Conservation (phyloP, 2,888 invertebrate genomes). For the Drosophila incognita region DNA sequence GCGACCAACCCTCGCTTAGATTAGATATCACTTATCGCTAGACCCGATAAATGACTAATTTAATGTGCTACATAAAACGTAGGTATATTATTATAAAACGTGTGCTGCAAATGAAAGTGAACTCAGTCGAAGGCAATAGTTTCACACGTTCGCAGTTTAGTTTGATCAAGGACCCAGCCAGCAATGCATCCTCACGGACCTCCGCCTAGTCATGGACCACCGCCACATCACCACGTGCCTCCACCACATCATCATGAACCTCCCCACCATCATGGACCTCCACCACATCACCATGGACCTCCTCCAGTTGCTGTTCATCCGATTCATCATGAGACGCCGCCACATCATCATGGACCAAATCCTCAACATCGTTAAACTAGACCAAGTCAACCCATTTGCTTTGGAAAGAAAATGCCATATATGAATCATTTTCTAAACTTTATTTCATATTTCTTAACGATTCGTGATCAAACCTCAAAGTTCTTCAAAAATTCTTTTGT, state of each 20-base stretch:
- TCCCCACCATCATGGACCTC: conserved; percentile 32
- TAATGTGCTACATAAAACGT: too few relatives aligned
- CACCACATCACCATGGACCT: conserved; percentile 26
- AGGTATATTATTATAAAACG: conserved; percentile 40
- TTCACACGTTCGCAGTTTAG: conserved; percentile 16
- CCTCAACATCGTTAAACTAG: conserved; percentile 34
- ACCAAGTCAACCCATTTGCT: neutral
- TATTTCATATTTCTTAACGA: neutral
- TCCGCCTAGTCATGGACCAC: conserved; percentile 15
- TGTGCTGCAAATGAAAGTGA: neutral
- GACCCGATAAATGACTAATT: conserved; percentile 13
- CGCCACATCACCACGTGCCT: conserved; percentile 34
- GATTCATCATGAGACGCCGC: neutral
- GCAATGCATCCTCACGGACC: conserved; percentile 42
- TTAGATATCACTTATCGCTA: conserved; percentile 50
- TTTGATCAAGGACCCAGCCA: neutral
- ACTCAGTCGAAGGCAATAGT: conserved; percentile 33
- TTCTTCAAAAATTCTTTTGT: neutral
- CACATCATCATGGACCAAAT: conserved; percentile 11
- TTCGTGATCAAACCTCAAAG: neutral
- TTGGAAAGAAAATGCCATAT: neutral
- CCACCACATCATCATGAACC: conserved; percentile 40
- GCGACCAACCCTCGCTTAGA: conserved; percentile 23
- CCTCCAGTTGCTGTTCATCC: conserved; percentile 11
- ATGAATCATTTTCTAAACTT: neutral